Evolutionary conservation across 1,140 invertebrate species (phyloP).

Genomic region (Saccostrea glomerata): DNA sequence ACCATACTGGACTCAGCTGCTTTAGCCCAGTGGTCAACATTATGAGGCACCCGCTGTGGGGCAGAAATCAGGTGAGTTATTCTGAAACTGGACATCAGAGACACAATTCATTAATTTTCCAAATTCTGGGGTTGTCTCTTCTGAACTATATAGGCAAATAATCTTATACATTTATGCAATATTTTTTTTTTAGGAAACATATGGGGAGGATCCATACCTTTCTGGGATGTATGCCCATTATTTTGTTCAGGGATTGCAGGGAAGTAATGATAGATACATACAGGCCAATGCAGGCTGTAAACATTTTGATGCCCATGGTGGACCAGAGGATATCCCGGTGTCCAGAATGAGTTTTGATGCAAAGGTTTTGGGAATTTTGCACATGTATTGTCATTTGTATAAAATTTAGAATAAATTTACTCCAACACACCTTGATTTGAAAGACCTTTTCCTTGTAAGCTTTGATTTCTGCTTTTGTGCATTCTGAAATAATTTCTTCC

Average conservation of each 20-base stretch:
- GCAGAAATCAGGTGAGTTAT: constrained; percentile 71
- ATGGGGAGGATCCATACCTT: constrained; percentile 76
- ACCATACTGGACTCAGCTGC: constrained; percentile 73
- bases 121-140: no score
- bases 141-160: no score
- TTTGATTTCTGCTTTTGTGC: neutral
- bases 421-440: no score
- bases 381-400: no score
- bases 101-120: no score
- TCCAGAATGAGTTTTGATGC: constrained; percentile 73
- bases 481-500: neutral
- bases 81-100: no score
- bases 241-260: constrained; percentile 74
- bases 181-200: constrained; percentile 70
- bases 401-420: no score
- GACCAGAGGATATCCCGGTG: constrained; percentile 75
- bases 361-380: constrained; percentile 59
- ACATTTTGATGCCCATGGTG: constrained; percentile 75
- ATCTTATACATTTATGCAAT: neutral
- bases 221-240: constrained; percentile 63
- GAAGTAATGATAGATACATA: constrained; percentile 68
- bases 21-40: constrained; percentile 77
- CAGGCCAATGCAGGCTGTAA: constrained; percentile 73
- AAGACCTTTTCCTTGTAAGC: neutral
- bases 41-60: constrained; percentile 76